Base-by-base conservation (phyloP, 2,797 vertebrate genomes). In the Cossypha heuglini region DNA sequence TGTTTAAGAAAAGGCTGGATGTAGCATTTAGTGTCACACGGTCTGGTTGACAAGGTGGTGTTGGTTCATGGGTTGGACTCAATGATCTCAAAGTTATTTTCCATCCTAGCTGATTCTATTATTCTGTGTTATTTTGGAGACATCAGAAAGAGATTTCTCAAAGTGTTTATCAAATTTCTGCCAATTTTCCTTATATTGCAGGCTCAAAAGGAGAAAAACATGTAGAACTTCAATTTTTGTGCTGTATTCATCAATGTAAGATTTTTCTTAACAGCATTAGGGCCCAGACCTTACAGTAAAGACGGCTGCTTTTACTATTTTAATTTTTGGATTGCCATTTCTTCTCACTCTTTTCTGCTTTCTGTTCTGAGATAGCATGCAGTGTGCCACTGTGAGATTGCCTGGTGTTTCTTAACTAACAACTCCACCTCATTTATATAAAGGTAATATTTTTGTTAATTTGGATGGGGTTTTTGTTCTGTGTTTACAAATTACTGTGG, bases 391-490 rank as follows among this genome's bases (percentile, higher is more conserved):
- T 17, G 12, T 81, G 19, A 63, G 29, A 61, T 43, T 76, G 8
- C 21, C 13, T 69, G 77, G 13, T 0, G 1, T 73, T 81, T 62
- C 46, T 74, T 68, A 72, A 52, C 20, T 35, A 49, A 33, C 7
- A 66, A 12, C 5, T 4, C 2, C 2, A 67, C 4, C 16, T 45
- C 1, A 0, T 43, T 69, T 5, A 59, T 16, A 25, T 18, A 62
- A 43, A 40, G 5, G 16, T 29, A 4, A 1, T 11, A 7, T 38
- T 76, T 58, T 64, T 64, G 6, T 42, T 83, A 40, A 31, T 31
- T 61, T 73, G 9, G 2, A 20, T n/a, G 1, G 1, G 0, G 0
- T 17, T 48, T 86, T 63, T 51, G 1, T 31, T 69, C n/a, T 37
- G 0, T 57, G 12, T 64, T 52, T 66, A 31, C 4, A 76, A 37